Base-by-base conservation (phyloP, 2,888 invertebrate species). In the Caenorhabditis doughertyi region DNA sequence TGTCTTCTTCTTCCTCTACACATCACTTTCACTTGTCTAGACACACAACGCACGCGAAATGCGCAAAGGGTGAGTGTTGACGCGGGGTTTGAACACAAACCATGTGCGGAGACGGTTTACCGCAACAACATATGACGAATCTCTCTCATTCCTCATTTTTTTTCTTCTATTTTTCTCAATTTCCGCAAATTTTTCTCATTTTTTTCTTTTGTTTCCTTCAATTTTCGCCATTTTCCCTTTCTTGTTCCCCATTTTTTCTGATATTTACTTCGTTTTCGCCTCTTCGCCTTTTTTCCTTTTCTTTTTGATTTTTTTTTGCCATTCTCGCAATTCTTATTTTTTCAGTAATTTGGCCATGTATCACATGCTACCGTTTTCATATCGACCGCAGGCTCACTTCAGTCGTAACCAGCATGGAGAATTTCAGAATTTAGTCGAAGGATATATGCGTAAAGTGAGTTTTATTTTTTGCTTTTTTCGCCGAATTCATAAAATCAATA, bases 281-380 rank as follows among this genome's bases (percentile, higher is more conserved):
- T n/a, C n/a, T n/a, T n/a, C n/a, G n/a, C n/a, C n/a, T n/a, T n/a
- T n/a, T n/a, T n/a, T n/a, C n/a, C n/a, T n/a, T 35, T 21, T 53
- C 42, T 25, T 62, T 29, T 18, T 39, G 3, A 11, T 35, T 44
- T 65, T 44, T 55, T 9, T 9, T 47, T 64, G 29, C 21, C 8
- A 60, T 47, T 62, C 18, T 53, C 29, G 23, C 11, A 2, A 55
- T 35, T 55, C n/a, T 56, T 16, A 16, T 21, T 25, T 65, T 76
- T 77, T 44, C 68, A 77, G 77, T 77, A 49, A 53, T 77, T 68
- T 77, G 32, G 47, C 55, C 53, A 82, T 82, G 82, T 82, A 77
- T 77, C 82, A 82, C 62, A 82, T 82, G 82, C 49, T 82, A 39
- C 77, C 77, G 3, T 73, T 39, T 25, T n/a, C 82, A 47, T 77